These are phyloP conservation scores for Mormyrus proboscirostris DNA, from an alignment of 2,797 vertebrate genomes.

Conservation along the genomic window DNA sequence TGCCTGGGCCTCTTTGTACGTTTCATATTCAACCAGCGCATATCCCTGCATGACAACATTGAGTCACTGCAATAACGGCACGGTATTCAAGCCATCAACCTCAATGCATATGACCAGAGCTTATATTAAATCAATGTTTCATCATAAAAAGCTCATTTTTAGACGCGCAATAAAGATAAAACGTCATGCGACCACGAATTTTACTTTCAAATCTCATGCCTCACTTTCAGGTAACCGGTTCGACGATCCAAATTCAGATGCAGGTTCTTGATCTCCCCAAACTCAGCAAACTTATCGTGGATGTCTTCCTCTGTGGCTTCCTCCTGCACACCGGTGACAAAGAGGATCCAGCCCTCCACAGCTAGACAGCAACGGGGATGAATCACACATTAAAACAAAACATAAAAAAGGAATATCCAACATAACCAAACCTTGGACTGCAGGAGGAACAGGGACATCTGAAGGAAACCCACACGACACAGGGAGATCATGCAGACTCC, in stretches of 20 bases:
- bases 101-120: background rate
- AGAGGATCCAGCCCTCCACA: slow-evolving; percentile 96
- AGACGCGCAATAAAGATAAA: background rate
- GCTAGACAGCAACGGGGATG: slow-evolving; percentile 54
- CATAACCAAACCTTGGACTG: background rate
- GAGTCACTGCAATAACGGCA: background rate
- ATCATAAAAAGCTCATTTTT: background rate
- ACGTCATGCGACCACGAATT: background rate
- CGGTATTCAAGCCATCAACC: background rate
- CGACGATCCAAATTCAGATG: slow-evolving; percentile 89
- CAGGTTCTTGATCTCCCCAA: slow-evolving; percentile 92
- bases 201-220: background rate
- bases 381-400: background rate
- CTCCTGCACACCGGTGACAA: slow-evolving; percentile 90
- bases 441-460: background rate
- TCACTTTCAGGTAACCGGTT: slow-evolving; percentile 88
- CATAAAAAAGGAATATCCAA: background rate
- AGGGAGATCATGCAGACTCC: background rate
- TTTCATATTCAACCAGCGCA: slow-evolving; percentile 89
- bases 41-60: slow-evolving; percentile 66
- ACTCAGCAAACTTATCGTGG: slow-evolving; percentile 89
- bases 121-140: background rate
- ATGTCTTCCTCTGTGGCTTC: slow-evolving; percentile 97
- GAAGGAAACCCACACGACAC: background rate
- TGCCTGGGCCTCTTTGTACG: slow-evolving; percentile 92